phyloP scores from a whole-genome alignment of 2,888 invertebrate genomes.

The Latrodectus elegans region DNA sequence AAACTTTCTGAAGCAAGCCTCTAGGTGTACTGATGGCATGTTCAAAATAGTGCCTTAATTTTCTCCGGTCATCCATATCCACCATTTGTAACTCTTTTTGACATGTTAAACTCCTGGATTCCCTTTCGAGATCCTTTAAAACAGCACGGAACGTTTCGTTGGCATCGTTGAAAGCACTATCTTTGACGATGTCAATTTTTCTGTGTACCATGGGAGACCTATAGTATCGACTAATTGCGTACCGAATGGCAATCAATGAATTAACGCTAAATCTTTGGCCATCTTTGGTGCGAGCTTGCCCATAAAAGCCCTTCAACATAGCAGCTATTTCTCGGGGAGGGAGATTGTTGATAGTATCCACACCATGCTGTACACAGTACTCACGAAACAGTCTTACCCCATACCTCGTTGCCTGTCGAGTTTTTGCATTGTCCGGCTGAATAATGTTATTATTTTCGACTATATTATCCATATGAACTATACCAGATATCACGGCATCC shows the following conservation, averaged over 20 bases:
- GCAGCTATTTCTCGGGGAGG: slow-evolving; percentile 68
- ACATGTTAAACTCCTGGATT: slow-evolving; percentile 61
- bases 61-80: slow-evolving; percentile 69
- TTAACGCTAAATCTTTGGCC: slow-evolving; percentile 70
- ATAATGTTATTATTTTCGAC: slow-evolving; percentile 23
- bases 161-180: slow-evolving; percentile 69
- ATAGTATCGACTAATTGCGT: slow-evolving; percentile 70
- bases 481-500: slow-evolving; percentile 67
- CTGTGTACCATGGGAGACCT: slow-evolving; percentile 68
- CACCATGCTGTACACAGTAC: slow-evolving; percentile 67
- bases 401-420: slow-evolving; percentile 69
- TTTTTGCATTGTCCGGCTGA: slow-evolving; percentile 69
- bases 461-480: slow-evolving; percentile 62
- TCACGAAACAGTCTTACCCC: slow-evolving; percentile 70
- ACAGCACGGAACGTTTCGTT: slow-evolving; percentile 69
- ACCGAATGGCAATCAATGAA: slow-evolving; percentile 70
- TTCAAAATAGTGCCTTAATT: slow-evolving; percentile 69
- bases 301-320: slow-evolving; percentile 70
- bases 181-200: slow-evolving; percentile 70
- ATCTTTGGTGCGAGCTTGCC: slow-evolving; percentile 70
- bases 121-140: slow-evolving; percentile 65
- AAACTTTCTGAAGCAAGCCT: slow-evolving; percentile 70
- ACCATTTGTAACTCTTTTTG: slow-evolving; percentile 66
- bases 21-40: slow-evolving; percentile 70
- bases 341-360: slow-evolving; percentile 67